Conservation (phyloP, 2,113 vertebrate genomes). For the Alethe diademata region DNA sequence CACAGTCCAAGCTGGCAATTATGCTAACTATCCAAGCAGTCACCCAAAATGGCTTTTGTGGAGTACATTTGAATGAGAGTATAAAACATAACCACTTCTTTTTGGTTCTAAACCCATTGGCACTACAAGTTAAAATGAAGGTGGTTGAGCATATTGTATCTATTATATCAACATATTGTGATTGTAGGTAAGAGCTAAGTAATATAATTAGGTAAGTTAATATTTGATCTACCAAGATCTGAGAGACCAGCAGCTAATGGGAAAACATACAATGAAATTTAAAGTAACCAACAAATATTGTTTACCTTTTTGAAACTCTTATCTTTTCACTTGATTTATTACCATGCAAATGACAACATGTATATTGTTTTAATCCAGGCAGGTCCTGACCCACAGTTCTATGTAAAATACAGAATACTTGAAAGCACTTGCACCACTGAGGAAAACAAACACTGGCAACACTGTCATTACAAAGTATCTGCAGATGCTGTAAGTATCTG, state of each 20-base stretch:
- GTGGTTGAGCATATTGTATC: not conserved
- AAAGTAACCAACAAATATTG: not conserved
- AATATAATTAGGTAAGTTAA: not conserved
- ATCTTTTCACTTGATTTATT: not conserved
- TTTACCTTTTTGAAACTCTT: not conserved
- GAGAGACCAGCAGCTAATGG: not conserved
- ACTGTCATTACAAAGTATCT: constrained; percentile 76
- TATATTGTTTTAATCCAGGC: constrained; percentile 62
- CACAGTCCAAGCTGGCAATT: not conserved
- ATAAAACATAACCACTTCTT: not conserved
- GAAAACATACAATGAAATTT: not conserved
- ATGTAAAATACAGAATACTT: constrained; percentile 75
- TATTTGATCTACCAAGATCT: not conserved
- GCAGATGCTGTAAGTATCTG: constrained; percentile 69
- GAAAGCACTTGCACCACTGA: constrained; percentile 75
- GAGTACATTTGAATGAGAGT: not conserved
- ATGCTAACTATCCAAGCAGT: not conserved
- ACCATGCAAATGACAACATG: not conserved
- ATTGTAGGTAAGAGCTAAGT: not conserved
- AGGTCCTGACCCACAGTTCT: constrained; percentile 59
- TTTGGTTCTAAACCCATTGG: not conserved
- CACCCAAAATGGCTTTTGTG: not conserved
- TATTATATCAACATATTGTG: not conserved
- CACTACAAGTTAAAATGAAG: not conserved
- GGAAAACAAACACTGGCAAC: constrained; percentile 76